Base-by-base conservation (phyloP, 2,797 vertebrate genomes). In the Chromobotia macracanthus region DNA sequence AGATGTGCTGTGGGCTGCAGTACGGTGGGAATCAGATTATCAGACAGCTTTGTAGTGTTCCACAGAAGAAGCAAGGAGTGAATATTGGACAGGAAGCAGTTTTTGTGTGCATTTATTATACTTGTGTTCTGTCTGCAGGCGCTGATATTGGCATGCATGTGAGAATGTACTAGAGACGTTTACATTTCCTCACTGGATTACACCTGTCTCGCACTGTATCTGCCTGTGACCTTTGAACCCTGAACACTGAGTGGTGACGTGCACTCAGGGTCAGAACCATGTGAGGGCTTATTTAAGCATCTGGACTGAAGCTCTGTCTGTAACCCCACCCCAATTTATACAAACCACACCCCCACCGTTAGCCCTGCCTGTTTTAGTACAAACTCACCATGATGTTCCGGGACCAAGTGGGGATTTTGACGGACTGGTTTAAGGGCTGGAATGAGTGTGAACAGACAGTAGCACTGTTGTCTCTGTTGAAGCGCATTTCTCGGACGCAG, bases 391-490 rank as follows among this genome's bases (percentile, higher is more conserved):
- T 98, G 96, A 98, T 98, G 96, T 98, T 98, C 96, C 95, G 97
- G 91, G 97, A 98, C 91, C 97, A 98, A 92, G 96, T 98, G 89
- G 95, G 96, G 89, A 95, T 97, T 89, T 93, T 98, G 76, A 95
- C 96, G 75, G 96, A 96, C 89, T 98, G 97, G 96, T 98, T 98
- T 89, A 97, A 97, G 87, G 95, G 96, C 90, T 98, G 97, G 97
- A 98, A 98, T 82, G 97, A 98, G 90, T 98, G 97, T 82, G 97
- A 98, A 89, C 97, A 98, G 93, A 98, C 97, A 1, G 97, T 98
- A 90, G 97, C 97, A 25, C 94, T 98, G 85, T 91, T 98, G 76
- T 96, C 97, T 8, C 95, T 98, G 87, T 92, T 98, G 88, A 98
- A 98, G 91, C 94, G 96, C 82, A 95, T 95, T 80, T 96, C 95